A percentile compares a stretch with the other conserved stretches of the same genome.
These are phyloP conservation scores for Aradophagus sp. DNA, from an alignment of 1,140 invertebrate species.

Conservation along the genomic window DNA sequence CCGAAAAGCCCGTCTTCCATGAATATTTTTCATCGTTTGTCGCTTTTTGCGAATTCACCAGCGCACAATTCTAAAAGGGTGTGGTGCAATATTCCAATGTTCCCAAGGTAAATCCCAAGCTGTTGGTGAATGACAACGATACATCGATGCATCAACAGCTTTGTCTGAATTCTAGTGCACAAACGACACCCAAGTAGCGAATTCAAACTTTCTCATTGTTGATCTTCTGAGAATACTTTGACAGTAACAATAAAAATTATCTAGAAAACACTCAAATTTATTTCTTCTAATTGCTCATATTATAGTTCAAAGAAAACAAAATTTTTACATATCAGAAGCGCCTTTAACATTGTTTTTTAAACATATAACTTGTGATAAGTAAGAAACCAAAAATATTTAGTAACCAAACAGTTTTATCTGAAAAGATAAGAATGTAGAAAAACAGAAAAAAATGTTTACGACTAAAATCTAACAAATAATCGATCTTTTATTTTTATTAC, in stretches of 20 bases:
- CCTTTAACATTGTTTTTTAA: too few species aligned
- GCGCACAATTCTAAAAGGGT: constrained; percentile 34
- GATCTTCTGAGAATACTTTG: constrained; percentile 47
- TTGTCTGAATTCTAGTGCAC: constrained; percentile 49
- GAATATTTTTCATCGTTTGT: constrained; percentile 60
- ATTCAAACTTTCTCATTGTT: constrained; percentile 51
- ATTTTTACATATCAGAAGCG: too few species aligned
- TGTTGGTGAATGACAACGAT: constrained; percentile 55
- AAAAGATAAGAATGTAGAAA: too few species aligned
- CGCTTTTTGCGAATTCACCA: constrained; percentile 51
- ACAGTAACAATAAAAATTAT: constrained; percentile 49
- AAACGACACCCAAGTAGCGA: constrained; percentile 56
- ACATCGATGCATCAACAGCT: constrained; percentile 52
- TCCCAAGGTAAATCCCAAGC: constrained; percentile 55
- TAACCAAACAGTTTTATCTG: too few species aligned
- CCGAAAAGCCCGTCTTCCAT: constrained; percentile 48
- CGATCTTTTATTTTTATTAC: too few species aligned
- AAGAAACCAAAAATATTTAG: too few species aligned
- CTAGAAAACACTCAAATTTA: too few species aligned
- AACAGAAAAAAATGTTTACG: too few species aligned
- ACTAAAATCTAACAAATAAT: too few species aligned
- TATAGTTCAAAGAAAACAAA: too few species aligned
- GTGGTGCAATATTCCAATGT: constrained; percentile 45
- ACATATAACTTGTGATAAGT: too few species aligned
- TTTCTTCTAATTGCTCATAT: too few species aligned